Evolutionary conservation across 2,113 vertebrate genomes (phyloP), one percentile per base, ranked within the genome.

Genomic region (Zosterops pallidus): DNA sequence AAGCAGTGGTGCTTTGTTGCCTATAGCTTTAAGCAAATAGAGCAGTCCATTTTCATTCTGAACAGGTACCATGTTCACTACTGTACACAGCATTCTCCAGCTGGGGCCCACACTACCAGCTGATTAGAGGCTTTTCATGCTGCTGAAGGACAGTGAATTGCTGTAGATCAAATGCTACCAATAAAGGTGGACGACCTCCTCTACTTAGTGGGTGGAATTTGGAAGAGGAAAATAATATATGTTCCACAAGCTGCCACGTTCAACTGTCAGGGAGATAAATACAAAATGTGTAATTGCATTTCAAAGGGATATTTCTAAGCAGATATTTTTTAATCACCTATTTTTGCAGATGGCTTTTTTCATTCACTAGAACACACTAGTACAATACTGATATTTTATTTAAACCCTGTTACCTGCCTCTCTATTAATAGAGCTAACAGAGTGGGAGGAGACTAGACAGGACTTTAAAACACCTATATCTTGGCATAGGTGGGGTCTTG

Each of bases 71-170:
- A 33, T 15, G 13, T 47, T 81, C 44, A 6, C 47, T 55, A 19
- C 76, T 72, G 72, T 90, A 53, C 18, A 80, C 62, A 77, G 62
- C n/a, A 67, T 94, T 91, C 93, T 96, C 83, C 87, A 91, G 83
- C 82, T 83, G 63, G 65, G 59, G 33, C 87, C 47, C 35, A 12
- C n/a, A 7, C 78, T 63, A 55, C 67, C 31, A 39, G 68, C 86
- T 91, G 91, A 95, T 94, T 92, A 90, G 79, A 95, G n/a, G 87
- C 85, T 94, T 90, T 97, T 83, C 71, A 28, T 95, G 74, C 77
- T 89, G 87, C 89, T 92, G 83, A 89, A 95, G 86, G 77, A 95
- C 88, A 91, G 46, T 39, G 77, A 95, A 94, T 82, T 91, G 76
- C 76, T 92, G 65, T 39, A 95, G 91, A 95, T 93, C 84, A 97